Base-by-base conservation (phyloP, 1,140 invertebrate species). In the Nasonia giraulti region DNA sequence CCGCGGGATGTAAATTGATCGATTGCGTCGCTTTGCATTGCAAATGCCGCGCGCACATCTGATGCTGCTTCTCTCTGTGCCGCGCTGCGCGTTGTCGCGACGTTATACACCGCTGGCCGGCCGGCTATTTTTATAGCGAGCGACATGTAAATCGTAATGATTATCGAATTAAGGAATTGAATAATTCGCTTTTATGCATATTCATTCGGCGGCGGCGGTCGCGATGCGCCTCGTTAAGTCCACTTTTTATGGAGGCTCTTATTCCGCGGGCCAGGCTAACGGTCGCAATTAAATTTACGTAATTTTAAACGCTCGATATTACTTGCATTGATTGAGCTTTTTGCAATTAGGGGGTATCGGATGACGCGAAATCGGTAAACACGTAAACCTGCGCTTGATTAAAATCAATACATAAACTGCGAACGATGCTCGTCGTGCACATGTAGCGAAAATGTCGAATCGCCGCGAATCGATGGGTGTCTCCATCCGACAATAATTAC, bases 141-240 rank as follows among this genome's bases (percentile, higher is more conserved):
- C 68, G 55, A 6, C 40, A n/a, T 74, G 55, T 75, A 74, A 74
- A 62, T 75, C 20, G 17, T 27, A 80, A 79, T 75, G 31, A 84
- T 75, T 75, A 66, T 40, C 77, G 77, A 84, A 68, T 79, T 12
- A n/a, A 23, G 17, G 33, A 23, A 68, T 47, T 23, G 31, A 76
- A 76, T 80, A 44, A 85, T 80, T 77, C 23, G 62, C n/a, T 75
- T 12, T n/a, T 76, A 85, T 85, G 40, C n/a, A 85, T 85, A 85
- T 85, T 85, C 83, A 85, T 85, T 40, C 27, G 27, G 37, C 12
- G 20, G 10, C 12, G 20, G 10, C 40, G 37, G 0, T n/a, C 20
- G 55, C 20, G 55, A n/a, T 62, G 55, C 55, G 20, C 55, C 55
- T 62, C 55, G 55, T 62, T 62, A 62, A 62, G 17, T 62, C 6